Base-by-base conservation (phyloP, 2,113 vertebrate genomes). In the Antennarius striatus region DNA sequence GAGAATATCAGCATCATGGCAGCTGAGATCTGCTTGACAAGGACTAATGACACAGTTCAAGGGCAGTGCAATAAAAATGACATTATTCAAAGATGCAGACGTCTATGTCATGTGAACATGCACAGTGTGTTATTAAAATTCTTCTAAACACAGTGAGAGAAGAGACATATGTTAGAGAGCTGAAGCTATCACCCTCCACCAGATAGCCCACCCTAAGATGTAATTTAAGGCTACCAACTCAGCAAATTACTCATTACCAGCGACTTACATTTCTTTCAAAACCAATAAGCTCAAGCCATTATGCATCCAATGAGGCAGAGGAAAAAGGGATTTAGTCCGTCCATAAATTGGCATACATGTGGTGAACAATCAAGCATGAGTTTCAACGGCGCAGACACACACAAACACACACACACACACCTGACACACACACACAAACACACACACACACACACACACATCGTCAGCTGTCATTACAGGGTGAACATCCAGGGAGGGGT, bases 1-100 rank as follows among this genome's bases (percentile, higher is more conserved):
- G 69, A 52, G 47, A 56, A 13, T 46, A 73, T 71, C 63, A 68
- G 28, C 56, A 66, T 40, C 56, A 28, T 32, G 43, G 48, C 53
- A 13, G 54, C 50, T 51, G 63, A 64, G 70, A 72, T 64, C 58
- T 50, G 22, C 62, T 36, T 71, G 61, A 83, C 65, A 62, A 69
- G 60, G 61, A 79, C 61, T 63, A 62, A 84, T 62, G 58, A 57
- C 32, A 68, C 55, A 68, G 46, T 71, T 77, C 80, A 82, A 82
- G 81, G 83, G 68, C 73, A 78, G 64, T 15, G 60, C 59, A 81
- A 79, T 82, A 81, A 81, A 79, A 61, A 68, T 22, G 45, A 17
- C 47, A 62, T 70, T 28, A n/a, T 45, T 49, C 56, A 42, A 15
- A 68, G 53, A 47, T 57, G 16, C 52, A 71, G 56, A 29, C 60